Percentiles rank a stretch among this genome's conserved stretches.
These are phyloP conservation scores for Priocnemis perturbator DNA, from an alignment of 2,888 invertebrate species.

Conservation along the genomic window DNA sequence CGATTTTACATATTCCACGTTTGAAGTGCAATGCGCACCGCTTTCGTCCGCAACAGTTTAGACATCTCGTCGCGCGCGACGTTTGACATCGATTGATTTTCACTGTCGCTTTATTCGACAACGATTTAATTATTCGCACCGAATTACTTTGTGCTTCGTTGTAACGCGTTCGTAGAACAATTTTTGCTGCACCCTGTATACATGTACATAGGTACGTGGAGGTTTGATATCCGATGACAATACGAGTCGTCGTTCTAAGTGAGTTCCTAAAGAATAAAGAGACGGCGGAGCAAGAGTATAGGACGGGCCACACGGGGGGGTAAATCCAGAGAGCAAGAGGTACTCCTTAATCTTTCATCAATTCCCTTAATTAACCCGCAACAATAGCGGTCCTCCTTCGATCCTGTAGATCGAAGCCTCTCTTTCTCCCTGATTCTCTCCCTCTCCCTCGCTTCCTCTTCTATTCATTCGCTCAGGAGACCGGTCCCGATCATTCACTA, in stretches of 20 bases:
- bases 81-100: too few relatives aligned
- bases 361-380: constrained; percentile 68
- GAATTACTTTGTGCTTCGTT: neutral
- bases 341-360: constrained; percentile 65
- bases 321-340: constrained; percentile 16
- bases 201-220: constrained; percentile 18
- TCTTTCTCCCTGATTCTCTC: constrained; percentile 3
- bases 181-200: too few relatives aligned
- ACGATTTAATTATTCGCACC: constrained; percentile 1
- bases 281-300: constrained; percentile 18
- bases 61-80: too few relatives aligned
- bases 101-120: neutral
- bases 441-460: neutral
- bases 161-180: constrained; percentile 1
- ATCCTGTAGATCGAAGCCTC: constrained; percentile 26
- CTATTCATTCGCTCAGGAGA: neutral
- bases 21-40: too few relatives aligned
- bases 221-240: constrained; percentile 48
- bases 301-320: constrained; percentile 18
- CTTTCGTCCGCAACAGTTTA: too few relatives aligned
- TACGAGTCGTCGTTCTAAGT: constrained; percentile 46
- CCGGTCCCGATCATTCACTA: too few relatives aligned
- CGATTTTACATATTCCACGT: too few relatives aligned
- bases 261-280: constrained; percentile 24
- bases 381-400: constrained; percentile 58